phyloP scores from a whole-genome alignment of 2,797 vertebrate species.

The Xenentodon cancila region DNA sequence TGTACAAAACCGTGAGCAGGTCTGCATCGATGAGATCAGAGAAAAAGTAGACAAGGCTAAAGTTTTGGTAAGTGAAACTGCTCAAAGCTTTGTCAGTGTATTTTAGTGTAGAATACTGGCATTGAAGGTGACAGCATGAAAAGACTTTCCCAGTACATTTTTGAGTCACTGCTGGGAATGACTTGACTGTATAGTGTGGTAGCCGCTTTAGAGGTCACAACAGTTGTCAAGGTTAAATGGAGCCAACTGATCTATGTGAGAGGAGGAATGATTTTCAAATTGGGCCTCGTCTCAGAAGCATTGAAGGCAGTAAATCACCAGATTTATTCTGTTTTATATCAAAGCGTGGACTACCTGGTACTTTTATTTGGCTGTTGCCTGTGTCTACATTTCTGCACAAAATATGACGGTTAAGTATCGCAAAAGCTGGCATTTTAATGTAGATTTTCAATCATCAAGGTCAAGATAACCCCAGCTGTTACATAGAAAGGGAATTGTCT shows the following conservation, averaged over 20 bases:
- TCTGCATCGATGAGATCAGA: constrained; percentile 91
- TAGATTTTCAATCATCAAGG: no score
- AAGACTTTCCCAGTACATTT: no score
- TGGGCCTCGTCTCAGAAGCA: constrained; percentile 66
- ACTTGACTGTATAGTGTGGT: constrained; percentile 17
- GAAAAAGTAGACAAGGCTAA: constrained; percentile 93
- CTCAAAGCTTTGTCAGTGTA: not conserved
- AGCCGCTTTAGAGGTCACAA: constrained; percentile 7
- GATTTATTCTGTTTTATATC: constrained; percentile 31
- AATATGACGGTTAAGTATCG: not conserved
- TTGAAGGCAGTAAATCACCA: constrained; percentile 37
- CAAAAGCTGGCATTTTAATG: not conserved
- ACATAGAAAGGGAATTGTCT: no score
- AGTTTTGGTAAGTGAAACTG: constrained; percentile 89
- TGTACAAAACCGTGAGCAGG: constrained; percentile 90
- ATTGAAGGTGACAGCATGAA: no score
- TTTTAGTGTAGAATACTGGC: not conserved
- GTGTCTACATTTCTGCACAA: not conserved
- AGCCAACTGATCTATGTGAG: constrained; percentile 63
- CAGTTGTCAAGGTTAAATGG: constrained; percentile 44
- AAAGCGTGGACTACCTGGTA: not conserved
- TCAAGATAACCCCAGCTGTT: no score
- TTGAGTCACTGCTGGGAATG: not conserved
- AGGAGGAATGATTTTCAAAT: constrained; percentile 63
- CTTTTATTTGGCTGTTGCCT: not conserved